phyloP scores from a whole-genome alignment of 1,140 invertebrate genomes.

The Holcopasites calliopsidis region DNA sequence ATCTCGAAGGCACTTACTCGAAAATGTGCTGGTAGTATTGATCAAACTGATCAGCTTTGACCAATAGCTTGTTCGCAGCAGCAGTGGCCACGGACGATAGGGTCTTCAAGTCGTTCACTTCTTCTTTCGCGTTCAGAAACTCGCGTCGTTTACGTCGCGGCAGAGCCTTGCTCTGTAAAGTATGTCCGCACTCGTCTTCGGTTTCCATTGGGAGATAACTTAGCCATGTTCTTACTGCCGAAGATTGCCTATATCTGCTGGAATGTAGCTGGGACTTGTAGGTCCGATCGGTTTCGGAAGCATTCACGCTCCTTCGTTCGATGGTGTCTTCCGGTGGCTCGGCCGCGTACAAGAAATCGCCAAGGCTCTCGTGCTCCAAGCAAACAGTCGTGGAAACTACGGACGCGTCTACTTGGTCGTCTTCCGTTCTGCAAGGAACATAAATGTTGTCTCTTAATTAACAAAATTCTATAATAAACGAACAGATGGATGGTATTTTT shows the following conservation, averaged over 20 bases:
- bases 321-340: slow-evolving; percentile 68
- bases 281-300: not conserved
- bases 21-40: slow-evolving; percentile 59
- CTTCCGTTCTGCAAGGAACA: slow-evolving; percentile 57
- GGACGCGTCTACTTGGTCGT: slow-evolving; percentile 48
- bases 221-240: slow-evolving; percentile 69
- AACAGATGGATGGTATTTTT: too few species aligned
- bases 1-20: slow-evolving; percentile 57
- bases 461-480: not conserved
- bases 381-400: slow-evolving; percentile 16
- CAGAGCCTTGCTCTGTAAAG: slow-evolving; percentile 71
- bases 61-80: slow-evolving; percentile 73
- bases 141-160: slow-evolving; percentile 45
- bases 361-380: slow-evolving; percentile 58
- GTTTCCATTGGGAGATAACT: slow-evolving; percentile 58
- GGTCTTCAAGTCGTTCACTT: slow-evolving; percentile 61
- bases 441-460: not conserved
- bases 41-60: slow-evolving; percentile 72
- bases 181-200: slow-evolving; percentile 67
- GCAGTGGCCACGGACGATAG: slow-evolving; percentile 71
- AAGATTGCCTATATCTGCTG: slow-evolving; percentile 40
- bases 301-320: slow-evolving; percentile 12
- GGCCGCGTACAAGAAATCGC: slow-evolving; percentile 69
- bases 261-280: slow-evolving; percentile 31
- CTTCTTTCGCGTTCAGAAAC: slow-evolving; percentile 37